phyloP scores from a whole-genome alignment of 1,140 invertebrate species.

The Dryas iulia region DNA sequence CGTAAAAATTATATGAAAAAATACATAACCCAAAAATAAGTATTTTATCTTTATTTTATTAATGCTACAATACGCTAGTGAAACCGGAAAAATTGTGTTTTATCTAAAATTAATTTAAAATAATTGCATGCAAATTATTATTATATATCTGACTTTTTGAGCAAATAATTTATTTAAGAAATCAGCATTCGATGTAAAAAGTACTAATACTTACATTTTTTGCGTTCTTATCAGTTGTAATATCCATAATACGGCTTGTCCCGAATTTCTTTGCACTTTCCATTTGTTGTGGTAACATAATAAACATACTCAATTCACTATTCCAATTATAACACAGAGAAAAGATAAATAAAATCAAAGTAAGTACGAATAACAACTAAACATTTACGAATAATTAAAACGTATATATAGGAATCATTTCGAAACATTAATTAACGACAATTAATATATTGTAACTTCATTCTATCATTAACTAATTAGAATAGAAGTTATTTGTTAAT shows the following conservation, averaged over 20 bases:
- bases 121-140: no score
- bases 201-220: slow-evolving; percentile 5
- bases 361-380: neutral
- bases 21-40: no score
- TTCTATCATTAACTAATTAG: slow-evolving; percentile 36
- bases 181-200: no score
- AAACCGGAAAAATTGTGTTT: no score
- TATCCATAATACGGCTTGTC: neutral
- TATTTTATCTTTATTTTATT: no score
- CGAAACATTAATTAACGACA: slow-evolving; percentile 47
- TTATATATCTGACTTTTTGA: no score
- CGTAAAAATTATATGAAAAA: no score
- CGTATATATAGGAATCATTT: slow-evolving; percentile 42
- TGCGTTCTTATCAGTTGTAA: neutral
- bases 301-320: slow-evolving; percentile 9
- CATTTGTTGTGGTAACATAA: slow-evolving; percentile 11
- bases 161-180: no score
- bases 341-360: neutral
- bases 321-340: no score
- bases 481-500: slow-evolving; percentile 29
- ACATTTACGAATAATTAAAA: slow-evolving; percentile 32
- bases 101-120: no score
- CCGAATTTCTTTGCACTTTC: neutral
- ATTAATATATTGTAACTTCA: slow-evolving; percentile 35
- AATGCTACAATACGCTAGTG: no score